Percentiles rank a stretch among this genome's conserved stretches.
Evolutionary conservation across 2,797 vertebrate species (phyloP).

Genomic region (Poeciliopsis paucimaculata): DNA sequence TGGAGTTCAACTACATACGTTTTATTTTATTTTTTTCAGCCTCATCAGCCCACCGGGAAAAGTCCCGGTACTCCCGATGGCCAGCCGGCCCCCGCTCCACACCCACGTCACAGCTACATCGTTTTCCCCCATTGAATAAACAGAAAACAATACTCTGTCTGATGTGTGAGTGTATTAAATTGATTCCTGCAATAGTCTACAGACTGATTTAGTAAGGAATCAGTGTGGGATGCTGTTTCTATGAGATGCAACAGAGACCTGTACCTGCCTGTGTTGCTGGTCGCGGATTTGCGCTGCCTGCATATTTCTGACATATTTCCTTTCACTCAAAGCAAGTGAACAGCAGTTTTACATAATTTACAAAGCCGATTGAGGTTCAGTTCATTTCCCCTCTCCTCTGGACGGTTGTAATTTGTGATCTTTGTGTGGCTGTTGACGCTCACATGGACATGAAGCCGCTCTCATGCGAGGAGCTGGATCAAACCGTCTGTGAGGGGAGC

Average conservation of each 20-base stretch:
- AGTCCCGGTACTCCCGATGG: no score
- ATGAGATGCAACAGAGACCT: not conserved
- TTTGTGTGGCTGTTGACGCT: not conserved
- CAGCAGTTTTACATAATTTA: not conserved
- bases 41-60: no score
- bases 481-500: not conserved
- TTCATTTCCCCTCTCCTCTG: not conserved
- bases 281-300: not conserved
- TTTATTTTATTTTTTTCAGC: not conserved
- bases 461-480: not conserved
- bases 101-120: no score
- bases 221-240: not conserved
- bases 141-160: not conserved
- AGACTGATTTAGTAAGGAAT: not conserved
- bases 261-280: not conserved
- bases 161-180: not conserved
- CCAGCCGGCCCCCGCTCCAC: no score
- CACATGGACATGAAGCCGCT: not conserved
- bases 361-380: not conserved
- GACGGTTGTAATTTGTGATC: not conserved
- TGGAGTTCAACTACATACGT: no score
- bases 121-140: not conserved
- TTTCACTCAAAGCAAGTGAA: not conserved
- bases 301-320: not conserved
- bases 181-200: not conserved